A percentile compares a stretch with the other conserved stretches of the same genome.
phyloP scores from a whole-genome alignment of 2,113 vertebrate genomes.

The Lycaon pictus region DNA sequence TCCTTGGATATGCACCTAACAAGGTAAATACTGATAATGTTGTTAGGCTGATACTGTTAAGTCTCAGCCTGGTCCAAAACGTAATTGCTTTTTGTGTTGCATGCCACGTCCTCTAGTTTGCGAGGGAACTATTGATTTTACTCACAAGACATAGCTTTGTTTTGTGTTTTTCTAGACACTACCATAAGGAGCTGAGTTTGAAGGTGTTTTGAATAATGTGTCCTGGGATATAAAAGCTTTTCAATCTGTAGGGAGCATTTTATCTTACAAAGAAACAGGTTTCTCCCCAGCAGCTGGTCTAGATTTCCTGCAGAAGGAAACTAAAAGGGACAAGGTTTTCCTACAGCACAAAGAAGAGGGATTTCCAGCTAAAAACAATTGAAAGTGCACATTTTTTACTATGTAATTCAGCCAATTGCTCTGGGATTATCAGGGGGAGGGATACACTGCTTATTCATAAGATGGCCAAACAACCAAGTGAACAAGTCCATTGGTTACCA shows the following conservation, averaged over 20 bases:
- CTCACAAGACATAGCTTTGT: background rate
- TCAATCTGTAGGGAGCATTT: slow-evolving; percentile 11
- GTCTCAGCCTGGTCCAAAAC: background rate
- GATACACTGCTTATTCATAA: background rate
- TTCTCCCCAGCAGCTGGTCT: background rate
- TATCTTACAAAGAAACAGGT: background rate
- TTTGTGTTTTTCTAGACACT: background rate
- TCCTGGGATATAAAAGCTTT: slow-evolving; percentile 16
- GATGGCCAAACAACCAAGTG: background rate
- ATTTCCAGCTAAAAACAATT: background rate
- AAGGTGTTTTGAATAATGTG: background rate
- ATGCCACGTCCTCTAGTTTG: background rate
- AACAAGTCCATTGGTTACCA: background rate
- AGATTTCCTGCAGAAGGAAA: background rate
- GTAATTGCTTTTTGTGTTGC: background rate
- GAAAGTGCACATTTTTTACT: background rate
- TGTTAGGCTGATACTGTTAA: background rate
- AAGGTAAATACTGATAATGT: slow-evolving; percentile 26
- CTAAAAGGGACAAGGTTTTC: background rate
- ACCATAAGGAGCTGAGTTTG: background rate
- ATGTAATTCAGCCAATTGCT: background rate
- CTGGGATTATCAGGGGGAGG: background rate
- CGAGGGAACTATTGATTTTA: slow-evolving; percentile 51
- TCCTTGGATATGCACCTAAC: slow-evolving; percentile 12
- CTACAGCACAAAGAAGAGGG: background rate